These are phyloP conservation scores for Xiphophorus couchianus DNA, from an alignment of 2,113 vertebrate genomes.

Conservation along the genomic window DNA sequence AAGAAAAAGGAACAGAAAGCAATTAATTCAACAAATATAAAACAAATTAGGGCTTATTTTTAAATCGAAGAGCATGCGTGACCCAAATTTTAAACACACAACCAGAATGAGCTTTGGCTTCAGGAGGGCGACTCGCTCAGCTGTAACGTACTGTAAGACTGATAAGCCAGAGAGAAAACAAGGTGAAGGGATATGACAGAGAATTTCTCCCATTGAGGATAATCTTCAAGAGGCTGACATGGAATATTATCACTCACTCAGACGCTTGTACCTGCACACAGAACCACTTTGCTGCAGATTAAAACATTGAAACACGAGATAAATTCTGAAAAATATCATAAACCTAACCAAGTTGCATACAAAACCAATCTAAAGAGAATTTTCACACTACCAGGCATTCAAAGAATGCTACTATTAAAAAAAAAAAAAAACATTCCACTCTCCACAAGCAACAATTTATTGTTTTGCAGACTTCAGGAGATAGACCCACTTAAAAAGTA, in stretches of 20 bases:
- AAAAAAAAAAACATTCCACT: too few relatives aligned
- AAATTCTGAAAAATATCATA: slow-evolving; percentile 10
- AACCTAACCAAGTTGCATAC: slow-evolving; percentile 20
- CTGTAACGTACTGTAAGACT: slow-evolving; percentile 36
- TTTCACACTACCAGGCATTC: neutral
- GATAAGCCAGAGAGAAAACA: slow-evolving; percentile 33
- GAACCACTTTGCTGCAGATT: slow-evolving; percentile 37
- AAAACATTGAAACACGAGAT: slow-evolving; percentile 37
- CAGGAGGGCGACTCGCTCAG: slow-evolving; percentile 27
- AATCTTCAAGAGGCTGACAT: slow-evolving; percentile 75
- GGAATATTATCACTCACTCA: slow-evolving; percentile 68
- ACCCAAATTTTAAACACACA: slow-evolving; percentile 23
- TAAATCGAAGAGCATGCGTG: slow-evolving; percentile 13
- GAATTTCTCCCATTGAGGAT: slow-evolving; percentile 68
- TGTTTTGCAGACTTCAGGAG: too few relatives aligned
- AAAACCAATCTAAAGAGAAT: neutral
- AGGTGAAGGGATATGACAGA: slow-evolving; percentile 63
- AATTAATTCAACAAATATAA: slow-evolving; percentile 9
- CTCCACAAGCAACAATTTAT: too few relatives aligned
- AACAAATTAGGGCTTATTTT: neutral
- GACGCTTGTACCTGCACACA: slow-evolving; percentile 12
- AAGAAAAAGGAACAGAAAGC: neutral
- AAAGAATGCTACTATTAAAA: too few relatives aligned
- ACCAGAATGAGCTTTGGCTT: slow-evolving; percentile 15
- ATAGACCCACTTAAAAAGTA: too few relatives aligned